Evolutionary conservation across 1,140 invertebrate genomes (phyloP).

Genomic region (Drosophila subpulchrella): DNA sequence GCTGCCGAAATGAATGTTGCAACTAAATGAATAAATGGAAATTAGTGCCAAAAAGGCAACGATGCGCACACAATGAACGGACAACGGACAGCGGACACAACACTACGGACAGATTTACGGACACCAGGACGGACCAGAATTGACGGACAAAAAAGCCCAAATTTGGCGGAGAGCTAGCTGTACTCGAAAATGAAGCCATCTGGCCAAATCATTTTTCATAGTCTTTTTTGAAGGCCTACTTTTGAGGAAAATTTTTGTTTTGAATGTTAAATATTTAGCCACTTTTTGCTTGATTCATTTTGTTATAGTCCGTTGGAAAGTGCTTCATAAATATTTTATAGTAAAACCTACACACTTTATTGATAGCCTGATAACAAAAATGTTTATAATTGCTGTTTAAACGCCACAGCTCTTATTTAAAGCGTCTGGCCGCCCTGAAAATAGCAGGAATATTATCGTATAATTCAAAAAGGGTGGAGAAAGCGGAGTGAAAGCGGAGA

Average conservation of each 20-base stretch:
- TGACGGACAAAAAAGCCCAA: conserved; percentile 14
- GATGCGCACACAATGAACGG: conserved; percentile 46
- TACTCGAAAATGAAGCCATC: conserved; percentile 14
- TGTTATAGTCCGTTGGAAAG: background rate
- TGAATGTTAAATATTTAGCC: background rate
- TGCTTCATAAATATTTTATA: background rate
- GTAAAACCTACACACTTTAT: background rate
- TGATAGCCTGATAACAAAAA: background rate
- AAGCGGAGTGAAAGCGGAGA: conserved; percentile 4
- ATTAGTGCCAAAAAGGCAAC: conserved; percentile 69
- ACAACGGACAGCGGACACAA: conserved; percentile 20
- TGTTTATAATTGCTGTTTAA: conserved; percentile 39
- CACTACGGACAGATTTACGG: conserved; percentile 9
- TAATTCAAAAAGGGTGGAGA: conserved; percentile 43
- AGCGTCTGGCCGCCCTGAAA: conserved; percentile 17
- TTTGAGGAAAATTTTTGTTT: background rate
- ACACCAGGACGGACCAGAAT: conserved; percentile 5
- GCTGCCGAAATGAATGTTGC: conserved; percentile 71
- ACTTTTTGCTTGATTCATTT: background rate
- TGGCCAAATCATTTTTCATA: background rate
- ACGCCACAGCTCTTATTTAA: conserved; percentile 38
- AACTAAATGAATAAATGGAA: conserved; percentile 79
- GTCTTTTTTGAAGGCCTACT: background rate
- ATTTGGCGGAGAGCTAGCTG: conserved; percentile 3
- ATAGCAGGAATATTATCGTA: conserved; percentile 62